A percentile compares a stretch with the other conserved stretches of the same genome.
Evolutionary conservation across 2,888 invertebrate species (phyloP).

Genomic region (Drosophila suboccidentalis): DNA sequence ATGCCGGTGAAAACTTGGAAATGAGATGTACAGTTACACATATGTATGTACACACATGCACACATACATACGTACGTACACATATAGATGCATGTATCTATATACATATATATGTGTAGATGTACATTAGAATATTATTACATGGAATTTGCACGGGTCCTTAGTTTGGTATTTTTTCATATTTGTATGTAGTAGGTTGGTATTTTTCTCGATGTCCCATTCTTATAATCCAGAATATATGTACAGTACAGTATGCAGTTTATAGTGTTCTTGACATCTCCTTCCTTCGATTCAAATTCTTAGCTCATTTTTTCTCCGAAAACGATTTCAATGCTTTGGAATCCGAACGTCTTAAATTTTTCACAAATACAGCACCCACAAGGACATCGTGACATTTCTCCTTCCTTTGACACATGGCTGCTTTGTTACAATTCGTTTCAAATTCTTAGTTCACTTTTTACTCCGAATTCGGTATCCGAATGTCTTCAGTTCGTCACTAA

Average conservation of each 20-base stretch:
- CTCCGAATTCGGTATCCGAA: no score
- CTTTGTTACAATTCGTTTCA: no score
- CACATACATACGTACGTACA: not conserved
- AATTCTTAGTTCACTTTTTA: no score
- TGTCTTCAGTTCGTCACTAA: no score
- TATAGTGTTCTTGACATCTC: not conserved
- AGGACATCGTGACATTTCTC: not conserved
- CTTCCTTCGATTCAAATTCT: not conserved
- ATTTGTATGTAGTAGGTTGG: not conserved
- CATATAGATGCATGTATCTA: not conserved
- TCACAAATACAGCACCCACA: not conserved
- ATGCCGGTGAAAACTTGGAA: slow-evolving; percentile 47
- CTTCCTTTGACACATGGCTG: no score
- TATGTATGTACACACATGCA: not conserved
- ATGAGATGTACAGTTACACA: slow-evolving; percentile 3
- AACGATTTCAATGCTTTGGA: not conserved
- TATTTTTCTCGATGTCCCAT: not conserved
- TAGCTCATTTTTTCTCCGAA: not conserved
- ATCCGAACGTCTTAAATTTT: not conserved
- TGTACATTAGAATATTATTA: not conserved
- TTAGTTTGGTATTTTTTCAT: not conserved
- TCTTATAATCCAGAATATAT: not conserved
- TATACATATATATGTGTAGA: not conserved
- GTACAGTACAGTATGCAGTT: not conserved
- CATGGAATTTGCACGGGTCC: not conserved